Evolutionary conservation across 1,140 invertebrate species (phyloP).

Genomic region (Limonius californicus): DNA sequence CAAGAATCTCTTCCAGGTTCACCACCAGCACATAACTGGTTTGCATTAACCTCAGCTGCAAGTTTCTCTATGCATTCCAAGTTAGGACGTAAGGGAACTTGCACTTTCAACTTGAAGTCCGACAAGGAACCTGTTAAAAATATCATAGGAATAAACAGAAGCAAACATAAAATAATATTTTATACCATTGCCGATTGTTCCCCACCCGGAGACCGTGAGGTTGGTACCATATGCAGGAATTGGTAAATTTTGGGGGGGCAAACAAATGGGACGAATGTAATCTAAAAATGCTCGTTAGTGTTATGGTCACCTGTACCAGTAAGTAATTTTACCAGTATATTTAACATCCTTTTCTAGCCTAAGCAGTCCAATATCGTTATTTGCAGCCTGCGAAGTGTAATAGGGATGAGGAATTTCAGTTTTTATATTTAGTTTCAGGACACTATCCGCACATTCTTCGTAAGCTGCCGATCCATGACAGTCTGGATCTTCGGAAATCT

Average conservation of each 20-base stretch:
- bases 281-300: conserved; percentile 27
- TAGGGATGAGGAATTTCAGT: neutral
- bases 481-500: neutral
- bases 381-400: neutral
- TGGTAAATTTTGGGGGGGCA: conserved; percentile 46
- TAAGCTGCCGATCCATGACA: neutral
- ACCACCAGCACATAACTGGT: conserved; percentile 49
- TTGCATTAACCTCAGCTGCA: conserved; percentile 19
- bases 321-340: too few relatives aligned
- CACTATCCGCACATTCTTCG: neutral
- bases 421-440: neutral
- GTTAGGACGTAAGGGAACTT: neutral
- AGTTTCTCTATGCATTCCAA: conserved; percentile 17
- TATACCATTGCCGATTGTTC: conserved; percentile 15
- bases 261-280: conserved; percentile 61
- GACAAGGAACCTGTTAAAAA: conserved; percentile 12
- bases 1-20: conserved; percentile 49
- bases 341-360: neutral
- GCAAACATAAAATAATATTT: neutral
- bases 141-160: neutral
- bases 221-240: conserved; percentile 18
- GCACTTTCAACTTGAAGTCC: conserved; percentile 29
- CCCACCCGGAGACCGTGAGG: conserved; percentile 18
- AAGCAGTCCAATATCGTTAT: neutral
- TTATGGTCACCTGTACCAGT: neutral